Evolutionary conservation across 2,113 vertebrate species (phyloP).

Genomic region (Protomyctophum bolini): DNA sequence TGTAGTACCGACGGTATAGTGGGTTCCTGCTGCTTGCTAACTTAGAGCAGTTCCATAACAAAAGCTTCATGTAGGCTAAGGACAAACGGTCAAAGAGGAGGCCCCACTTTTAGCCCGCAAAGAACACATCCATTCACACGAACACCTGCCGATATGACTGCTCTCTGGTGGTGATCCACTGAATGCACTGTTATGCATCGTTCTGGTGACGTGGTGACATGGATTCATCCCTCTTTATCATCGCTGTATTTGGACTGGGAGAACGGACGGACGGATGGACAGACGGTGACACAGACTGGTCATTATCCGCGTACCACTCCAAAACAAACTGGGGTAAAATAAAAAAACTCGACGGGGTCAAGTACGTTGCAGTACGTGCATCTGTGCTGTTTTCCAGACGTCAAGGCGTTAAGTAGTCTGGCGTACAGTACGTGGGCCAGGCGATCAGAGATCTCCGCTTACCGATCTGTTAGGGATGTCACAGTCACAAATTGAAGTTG

Average conservation of each 20-base stretch:
- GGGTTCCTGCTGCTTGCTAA: slow-evolving; percentile 22
- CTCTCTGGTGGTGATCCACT: no score
- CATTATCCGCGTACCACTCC: slow-evolving; percentile 13
- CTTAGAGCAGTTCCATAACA: slow-evolving; percentile 29
- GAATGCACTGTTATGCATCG: no score
- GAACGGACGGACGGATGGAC: not conserved
- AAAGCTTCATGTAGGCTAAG: slow-evolving; percentile 20
- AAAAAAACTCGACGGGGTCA: not conserved
- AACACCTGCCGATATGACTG: no score
- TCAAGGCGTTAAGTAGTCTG: not conserved
- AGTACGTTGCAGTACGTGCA: slow-evolving; percentile 5
- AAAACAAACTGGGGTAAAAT: slow-evolving; percentile 19
- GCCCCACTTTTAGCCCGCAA: no score
- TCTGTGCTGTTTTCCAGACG: slow-evolving; percentile 45
- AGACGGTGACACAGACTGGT: slow-evolving; percentile 1
- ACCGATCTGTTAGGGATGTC: no score
- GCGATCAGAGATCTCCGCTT: no score
- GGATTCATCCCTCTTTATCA: not conserved
- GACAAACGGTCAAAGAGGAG: not conserved
- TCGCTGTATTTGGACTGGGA: slow-evolving; percentile 1
- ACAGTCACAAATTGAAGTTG: no score
- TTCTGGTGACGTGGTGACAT: no score
- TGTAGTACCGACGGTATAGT: not conserved
- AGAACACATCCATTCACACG: no score
- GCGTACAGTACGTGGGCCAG: no score